These are phyloP conservation scores for Platalea minor DNA, from an alignment of 2,797 vertebrate genomes.

Conservation along the genomic window DNA sequence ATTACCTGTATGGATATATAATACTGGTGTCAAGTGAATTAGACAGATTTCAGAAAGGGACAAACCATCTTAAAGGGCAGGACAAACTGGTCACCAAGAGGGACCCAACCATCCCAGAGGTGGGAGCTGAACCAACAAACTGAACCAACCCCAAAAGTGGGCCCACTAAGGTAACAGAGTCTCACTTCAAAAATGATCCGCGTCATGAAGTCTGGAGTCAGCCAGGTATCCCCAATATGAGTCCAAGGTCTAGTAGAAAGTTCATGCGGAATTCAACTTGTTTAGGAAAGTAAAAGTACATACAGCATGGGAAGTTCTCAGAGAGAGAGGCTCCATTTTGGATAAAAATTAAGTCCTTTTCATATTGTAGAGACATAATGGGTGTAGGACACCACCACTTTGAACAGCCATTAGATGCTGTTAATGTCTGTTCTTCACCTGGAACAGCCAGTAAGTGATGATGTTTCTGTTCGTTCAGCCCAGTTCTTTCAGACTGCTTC, in stretches of 20 bases:
- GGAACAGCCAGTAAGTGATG: neutral
- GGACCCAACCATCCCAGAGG: neutral
- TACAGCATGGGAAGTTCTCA: neutral
- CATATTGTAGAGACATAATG: neutral
- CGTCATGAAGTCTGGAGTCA: fast-evolving
- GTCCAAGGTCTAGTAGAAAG: neutral
- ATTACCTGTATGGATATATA: neutral
- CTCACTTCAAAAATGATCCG: neutral
- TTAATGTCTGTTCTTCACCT: neutral
- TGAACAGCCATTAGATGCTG: neutral
- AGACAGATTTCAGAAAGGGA: neutral
- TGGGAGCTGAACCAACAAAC: neutral
- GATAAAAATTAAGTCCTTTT: neutral
- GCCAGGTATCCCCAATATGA: fast-evolving
- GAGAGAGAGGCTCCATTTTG: neutral
- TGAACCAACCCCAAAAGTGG: neutral
- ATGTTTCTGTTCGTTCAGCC: neutral
- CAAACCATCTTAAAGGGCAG: neutral
- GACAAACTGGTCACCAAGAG: neutral
- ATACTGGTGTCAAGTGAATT: neutral
- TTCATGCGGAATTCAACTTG: neutral
- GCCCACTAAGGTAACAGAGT: neutral
- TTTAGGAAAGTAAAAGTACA: neutral
- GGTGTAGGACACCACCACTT: neutral
- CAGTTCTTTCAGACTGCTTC: neutral